Conservation (phyloP, 2,797 vertebrate genomes). For the Graptemys geographica region DNA sequence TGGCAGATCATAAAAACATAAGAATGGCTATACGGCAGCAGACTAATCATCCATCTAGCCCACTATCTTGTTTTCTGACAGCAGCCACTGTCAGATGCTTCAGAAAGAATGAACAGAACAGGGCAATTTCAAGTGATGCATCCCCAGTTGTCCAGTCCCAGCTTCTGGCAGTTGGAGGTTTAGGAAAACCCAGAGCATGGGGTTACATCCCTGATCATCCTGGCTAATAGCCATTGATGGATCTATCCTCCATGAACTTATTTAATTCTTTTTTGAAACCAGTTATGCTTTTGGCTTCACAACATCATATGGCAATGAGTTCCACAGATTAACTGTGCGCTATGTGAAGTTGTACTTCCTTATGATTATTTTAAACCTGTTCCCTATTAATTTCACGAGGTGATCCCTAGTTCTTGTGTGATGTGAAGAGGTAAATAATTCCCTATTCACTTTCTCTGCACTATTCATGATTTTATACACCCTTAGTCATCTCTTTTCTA, state of each 20-base stretch:
- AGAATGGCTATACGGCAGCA: neutral
- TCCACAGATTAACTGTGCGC: neutral
- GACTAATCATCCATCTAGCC: neutral
- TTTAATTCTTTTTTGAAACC: neutral
- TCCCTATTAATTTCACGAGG: neutral
- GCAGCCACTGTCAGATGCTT: neutral
- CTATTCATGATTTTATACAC: neutral
- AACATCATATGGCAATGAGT: neutral
- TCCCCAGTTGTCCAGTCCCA: neutral
- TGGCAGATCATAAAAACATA: neutral
- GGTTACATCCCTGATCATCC: neutral
- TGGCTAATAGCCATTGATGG: neutral
- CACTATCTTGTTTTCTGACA: neutral
- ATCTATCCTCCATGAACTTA: neutral
- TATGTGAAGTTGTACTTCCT: neutral
- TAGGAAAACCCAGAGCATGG: neutral
- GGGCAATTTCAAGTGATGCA: neutral
- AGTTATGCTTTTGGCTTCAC: neutral
- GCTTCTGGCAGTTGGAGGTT: neutral
- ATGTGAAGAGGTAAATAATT: neutral
- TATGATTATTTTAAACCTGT: neutral
- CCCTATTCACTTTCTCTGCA: neutral
- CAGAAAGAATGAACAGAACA: neutral
- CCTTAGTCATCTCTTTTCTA: neutral
- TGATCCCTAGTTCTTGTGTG: neutral